Evolutionary conservation across 35 echinoderm and acorn worm genomes (phyloP), one percentile per base, ranked within the genome.

Genomic region (Holothuria glaberrima): DNA sequence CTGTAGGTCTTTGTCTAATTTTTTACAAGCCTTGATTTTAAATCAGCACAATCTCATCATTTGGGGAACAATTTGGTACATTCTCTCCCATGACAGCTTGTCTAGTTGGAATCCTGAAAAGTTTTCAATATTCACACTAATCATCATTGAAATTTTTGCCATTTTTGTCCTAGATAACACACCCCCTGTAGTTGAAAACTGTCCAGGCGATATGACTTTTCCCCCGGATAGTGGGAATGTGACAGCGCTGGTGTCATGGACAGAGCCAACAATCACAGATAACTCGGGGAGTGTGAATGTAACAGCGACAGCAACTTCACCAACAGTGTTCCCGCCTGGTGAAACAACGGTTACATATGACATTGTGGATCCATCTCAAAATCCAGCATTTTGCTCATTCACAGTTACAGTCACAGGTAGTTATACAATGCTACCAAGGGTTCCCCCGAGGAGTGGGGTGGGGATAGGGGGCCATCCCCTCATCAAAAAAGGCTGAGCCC

Each of bases 301-400:
- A 27, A 72, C 63, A 71, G 80, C 80, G 21, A 84, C 65, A 5
- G 30, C 18, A 12, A 63, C 50, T 12, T 67, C 79, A 24, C 30
- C 48, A 17, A 76, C 78, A 48, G 9, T 41, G 21, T 86, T 94
- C 35, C 35, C 52, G 13, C 59, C 82, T 12, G 80, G 92, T 12
- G 78, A 63, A 22, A 90, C 68, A 5, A 61, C 58, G 0, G 92
- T 94, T 20, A 68, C 41, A 9, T 94, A 94, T 35, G 84, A 79
- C 9, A 66, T 79, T 28, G 44, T 75, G 6, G 93, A 94, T 48
- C 72, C 64, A 2, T 84, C 83, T 14, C 74, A 84, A 46, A 94
- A 94, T 63, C 32, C 57, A n/a, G 85, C 25, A 17, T 89, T 35
- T 27, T 94, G 93, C 68, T 92, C 90, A 6, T 94, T 94, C 28